phyloP scores from a whole-genome alignment of 2,797 vertebrate species.

The Hippoglossus hippoglossus region DNA sequence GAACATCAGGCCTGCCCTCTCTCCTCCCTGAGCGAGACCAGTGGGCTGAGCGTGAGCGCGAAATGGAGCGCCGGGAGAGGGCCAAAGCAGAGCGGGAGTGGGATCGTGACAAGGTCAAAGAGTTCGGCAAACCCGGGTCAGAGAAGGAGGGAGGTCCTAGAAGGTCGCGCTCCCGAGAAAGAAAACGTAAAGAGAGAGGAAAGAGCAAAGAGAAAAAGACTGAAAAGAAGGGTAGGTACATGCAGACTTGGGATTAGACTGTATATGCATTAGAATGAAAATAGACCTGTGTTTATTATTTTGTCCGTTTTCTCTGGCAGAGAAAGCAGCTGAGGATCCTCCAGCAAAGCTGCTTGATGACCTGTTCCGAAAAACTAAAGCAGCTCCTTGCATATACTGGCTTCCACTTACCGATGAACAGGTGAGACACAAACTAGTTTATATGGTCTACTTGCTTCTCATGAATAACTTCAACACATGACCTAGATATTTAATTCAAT shows the following conservation, averaged over 20 bases:
- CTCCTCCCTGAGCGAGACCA: constrained; percentile 87
- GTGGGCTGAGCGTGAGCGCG: constrained; percentile 91
- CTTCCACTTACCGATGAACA: constrained; percentile 93
- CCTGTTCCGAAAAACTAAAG: constrained; percentile 94
- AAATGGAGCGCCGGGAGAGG: constrained; percentile 92
- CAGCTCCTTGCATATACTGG: constrained; percentile 95
- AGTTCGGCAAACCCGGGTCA: constrained; percentile 82
- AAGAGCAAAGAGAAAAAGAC: constrained; percentile 92
- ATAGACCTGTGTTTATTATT: background rate
- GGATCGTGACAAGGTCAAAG: constrained; percentile 92
- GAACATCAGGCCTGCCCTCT: constrained; percentile 62
- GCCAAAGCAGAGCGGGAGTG: constrained; percentile 91
- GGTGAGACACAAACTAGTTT: constrained; percentile 68
- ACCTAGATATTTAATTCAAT: background rate
- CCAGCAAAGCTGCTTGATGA: constrained; percentile 93
- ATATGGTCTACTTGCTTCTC: background rate
- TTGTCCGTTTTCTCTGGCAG: constrained; percentile 60
- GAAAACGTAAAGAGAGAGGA: constrained; percentile 89
- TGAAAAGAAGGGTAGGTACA: constrained; percentile 89
- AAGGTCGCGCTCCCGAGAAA: constrained; percentile 88
- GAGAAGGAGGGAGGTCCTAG: constrained; percentile 82
- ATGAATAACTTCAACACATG: background rate
- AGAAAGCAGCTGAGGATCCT: constrained; percentile 89
- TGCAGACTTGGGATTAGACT: too few species aligned
- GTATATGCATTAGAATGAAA: background rate